phyloP scores from a whole-genome alignment of 2,888 invertebrate genomes.

The Sylvicola fuscatus region DNA sequence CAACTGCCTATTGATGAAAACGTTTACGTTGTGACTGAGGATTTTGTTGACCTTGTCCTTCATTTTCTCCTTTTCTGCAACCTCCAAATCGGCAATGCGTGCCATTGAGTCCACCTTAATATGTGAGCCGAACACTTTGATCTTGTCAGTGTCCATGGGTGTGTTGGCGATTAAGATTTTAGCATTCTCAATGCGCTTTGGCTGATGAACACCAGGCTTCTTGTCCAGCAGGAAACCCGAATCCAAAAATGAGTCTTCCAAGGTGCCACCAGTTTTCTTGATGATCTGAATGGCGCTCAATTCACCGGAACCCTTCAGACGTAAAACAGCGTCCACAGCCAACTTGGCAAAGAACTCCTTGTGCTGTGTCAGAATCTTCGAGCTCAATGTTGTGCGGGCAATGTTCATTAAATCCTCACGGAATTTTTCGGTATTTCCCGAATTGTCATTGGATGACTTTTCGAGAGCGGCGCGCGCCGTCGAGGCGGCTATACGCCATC shows the following conservation, averaged over 20 bases:
- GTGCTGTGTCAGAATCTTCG: constrained; percentile 93
- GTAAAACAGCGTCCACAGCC: constrained; percentile 86
- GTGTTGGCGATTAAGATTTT: constrained; percentile 96
- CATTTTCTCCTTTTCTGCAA: constrained; percentile 99
- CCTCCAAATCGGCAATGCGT: constrained; percentile 91
- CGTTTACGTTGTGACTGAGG: constrained; percentile 81
- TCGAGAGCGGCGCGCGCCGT: constrained; percentile 69
- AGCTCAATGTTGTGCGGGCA: constrained; percentile 91
- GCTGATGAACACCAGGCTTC: constrained; percentile 94
- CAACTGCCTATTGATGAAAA: constrained; percentile 94
- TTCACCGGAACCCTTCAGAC: constrained; percentile 90
- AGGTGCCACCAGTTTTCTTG: constrained; percentile 83
- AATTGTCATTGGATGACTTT: constrained; percentile 63
- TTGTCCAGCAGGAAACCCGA: constrained; percentile 90
- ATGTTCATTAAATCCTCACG: constrained; percentile 85
- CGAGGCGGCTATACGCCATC: constrained; percentile 78
- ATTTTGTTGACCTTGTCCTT: constrained; percentile 97
- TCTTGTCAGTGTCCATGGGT: constrained; percentile 99
- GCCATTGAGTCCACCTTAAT: constrained; percentile 83
- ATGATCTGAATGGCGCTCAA: constrained; percentile 93
- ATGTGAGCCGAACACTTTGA: constrained; percentile 94
- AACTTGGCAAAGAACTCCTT: constrained; percentile 91
- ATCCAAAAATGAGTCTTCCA: constrained; percentile 92
- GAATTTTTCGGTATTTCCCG: constrained; percentile 54
- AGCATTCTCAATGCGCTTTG: constrained; percentile 86